Percentiles rank a stretch among this genome's conserved stretches.
These are phyloP conservation scores for Prinia subflava DNA, from an alignment of 2,113 vertebrate genomes.

Conservation along the genomic window DNA sequence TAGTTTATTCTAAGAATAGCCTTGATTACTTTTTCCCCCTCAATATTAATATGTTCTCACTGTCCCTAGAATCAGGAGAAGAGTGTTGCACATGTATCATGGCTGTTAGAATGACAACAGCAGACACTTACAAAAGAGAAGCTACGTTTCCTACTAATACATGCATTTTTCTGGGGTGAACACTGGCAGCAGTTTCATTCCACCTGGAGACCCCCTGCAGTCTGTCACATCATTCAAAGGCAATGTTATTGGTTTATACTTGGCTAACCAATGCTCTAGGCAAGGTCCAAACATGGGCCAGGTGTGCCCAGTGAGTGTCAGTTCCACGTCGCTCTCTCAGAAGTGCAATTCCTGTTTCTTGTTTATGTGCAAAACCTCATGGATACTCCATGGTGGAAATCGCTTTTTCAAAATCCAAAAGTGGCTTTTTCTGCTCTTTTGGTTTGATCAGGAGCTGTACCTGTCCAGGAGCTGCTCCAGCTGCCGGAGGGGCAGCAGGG, in stretches of 20 bases:
- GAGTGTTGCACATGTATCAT: background rate
- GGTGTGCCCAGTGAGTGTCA: background rate
- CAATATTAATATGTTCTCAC: background rate
- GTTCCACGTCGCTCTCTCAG: background rate
- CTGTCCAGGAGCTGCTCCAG: constrained; percentile 6
- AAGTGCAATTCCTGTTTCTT: background rate
- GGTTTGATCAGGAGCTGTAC: background rate
- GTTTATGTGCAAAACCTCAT: background rate
- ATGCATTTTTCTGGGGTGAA: background rate
- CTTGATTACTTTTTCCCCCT: background rate
- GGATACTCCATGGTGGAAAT: background rate
- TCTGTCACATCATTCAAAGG: background rate
- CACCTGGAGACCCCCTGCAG: background rate
- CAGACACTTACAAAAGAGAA: background rate
- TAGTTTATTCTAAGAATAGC: background rate
- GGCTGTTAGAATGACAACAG: background rate
- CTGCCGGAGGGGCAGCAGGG: background rate
- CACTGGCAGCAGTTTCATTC: background rate
- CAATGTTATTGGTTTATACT: background rate
- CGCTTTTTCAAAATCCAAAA: background rate
- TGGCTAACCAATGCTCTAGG: background rate
- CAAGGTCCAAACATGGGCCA: background rate
- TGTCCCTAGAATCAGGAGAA: background rate
- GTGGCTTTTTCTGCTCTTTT: background rate
- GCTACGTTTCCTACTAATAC: background rate